Percentiles rank a stretch among this genome's conserved stretches.
Evolutionary conservation across 1,140 invertebrate species (phyloP).

Genomic region (Nasonia vitripennis): DNA sequence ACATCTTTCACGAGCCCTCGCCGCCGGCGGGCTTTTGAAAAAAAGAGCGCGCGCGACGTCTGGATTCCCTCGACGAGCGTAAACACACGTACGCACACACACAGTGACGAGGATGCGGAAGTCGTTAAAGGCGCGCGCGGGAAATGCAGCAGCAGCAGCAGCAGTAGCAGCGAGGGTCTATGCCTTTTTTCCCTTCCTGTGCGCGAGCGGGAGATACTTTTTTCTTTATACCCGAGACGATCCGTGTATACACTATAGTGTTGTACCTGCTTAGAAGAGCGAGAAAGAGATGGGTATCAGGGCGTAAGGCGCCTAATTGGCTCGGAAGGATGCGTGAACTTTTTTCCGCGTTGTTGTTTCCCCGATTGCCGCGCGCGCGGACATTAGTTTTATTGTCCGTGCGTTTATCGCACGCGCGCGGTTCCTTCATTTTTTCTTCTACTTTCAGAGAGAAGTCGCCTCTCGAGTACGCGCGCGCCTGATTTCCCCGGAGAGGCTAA

Average conservation of each 20-base stretch:
- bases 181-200: constrained; percentile 48
- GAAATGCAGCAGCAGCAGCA: background rate
- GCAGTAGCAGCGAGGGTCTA: constrained; percentile 26
- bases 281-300: background rate
- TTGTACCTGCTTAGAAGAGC: background rate
- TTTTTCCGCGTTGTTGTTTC: constrained; percentile 9
- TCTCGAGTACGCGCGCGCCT: no score
- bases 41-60: background rate
- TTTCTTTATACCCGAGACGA: background rate
- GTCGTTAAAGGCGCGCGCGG: constrained; percentile 27
- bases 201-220: background rate
- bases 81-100: background rate
- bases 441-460: background rate
- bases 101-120: constrained; percentile 17
- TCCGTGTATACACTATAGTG: no score
- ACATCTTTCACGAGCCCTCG: background rate
- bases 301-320: constrained; percentile 20
- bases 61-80: background rate
- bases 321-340: background rate
- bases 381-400: background rate
- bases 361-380: background rate
- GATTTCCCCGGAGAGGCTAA: no score
- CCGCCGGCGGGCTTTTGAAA: background rate
- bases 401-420: background rate
- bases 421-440: background rate